Conservation (phyloP, 2,113 vertebrate genomes). For the Nerophis ophidion region DNA sequence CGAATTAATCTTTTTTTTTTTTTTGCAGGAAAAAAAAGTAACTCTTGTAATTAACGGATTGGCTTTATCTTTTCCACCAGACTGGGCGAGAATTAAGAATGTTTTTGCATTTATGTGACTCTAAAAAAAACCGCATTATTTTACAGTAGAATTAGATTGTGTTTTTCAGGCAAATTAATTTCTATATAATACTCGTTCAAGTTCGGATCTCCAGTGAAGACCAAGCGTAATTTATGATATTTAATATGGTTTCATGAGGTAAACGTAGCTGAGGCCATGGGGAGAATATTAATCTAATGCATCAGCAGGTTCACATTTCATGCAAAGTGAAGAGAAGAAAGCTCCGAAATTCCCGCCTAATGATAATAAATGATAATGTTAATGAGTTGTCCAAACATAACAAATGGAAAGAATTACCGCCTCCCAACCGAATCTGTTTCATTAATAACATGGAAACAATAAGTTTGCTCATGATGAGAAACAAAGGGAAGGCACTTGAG, state of each 20-base stretch:
- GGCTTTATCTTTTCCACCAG: constrained; percentile 58
- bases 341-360: constrained; percentile 92
- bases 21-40: constrained; percentile 34
- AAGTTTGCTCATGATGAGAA: constrained; percentile 62
- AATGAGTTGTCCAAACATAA: constrained; percentile 99
- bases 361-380: constrained; percentile 98
- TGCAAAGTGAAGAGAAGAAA: constrained; percentile 79
- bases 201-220: too few species aligned
- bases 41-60: constrained; percentile 68
- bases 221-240: too few species aligned
- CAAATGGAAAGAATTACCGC: constrained; percentile 97
- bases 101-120: constrained; percentile 43
- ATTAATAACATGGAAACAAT: constrained; percentile 92
- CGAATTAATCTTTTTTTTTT: constrained; percentile 78
- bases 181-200: too few species aligned
- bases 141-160: not conserved
- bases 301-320: constrained; percentile 76
- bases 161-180: too few species aligned
- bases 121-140: constrained; percentile 45
- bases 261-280: constrained; percentile 41
- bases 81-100: constrained; percentile 47
- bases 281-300: constrained; percentile 74
- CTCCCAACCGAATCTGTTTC: constrained; percentile 90
- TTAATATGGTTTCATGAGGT: too few species aligned
- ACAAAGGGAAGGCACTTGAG: not conserved